These are phyloP conservation scores for Pseudomyrmex flavicornis DNA, from an alignment of 1,140 invertebrate species.

Conservation along the genomic window DNA sequence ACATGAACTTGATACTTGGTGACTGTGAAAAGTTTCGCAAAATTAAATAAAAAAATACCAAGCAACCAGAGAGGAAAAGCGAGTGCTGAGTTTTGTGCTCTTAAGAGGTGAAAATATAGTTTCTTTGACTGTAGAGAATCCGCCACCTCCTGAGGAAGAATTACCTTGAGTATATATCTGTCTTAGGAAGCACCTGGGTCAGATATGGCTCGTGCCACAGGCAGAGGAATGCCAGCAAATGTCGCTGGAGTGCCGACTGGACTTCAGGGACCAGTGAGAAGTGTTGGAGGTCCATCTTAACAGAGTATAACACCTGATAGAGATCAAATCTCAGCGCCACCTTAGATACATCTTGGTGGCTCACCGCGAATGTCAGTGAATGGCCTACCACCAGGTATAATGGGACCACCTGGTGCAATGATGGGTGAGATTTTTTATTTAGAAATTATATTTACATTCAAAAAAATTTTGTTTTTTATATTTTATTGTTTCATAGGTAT, in stretches of 20 bases:
- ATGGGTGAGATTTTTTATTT: constrained; percentile 84
- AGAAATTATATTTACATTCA: background rate
- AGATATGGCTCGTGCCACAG: constrained; percentile 94
- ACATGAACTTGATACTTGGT: constrained; percentile 99
- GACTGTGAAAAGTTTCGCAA: constrained; percentile 98
- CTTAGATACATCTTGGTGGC: constrained; percentile 90
- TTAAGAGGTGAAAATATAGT: constrained; percentile 99
- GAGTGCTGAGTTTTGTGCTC: constrained; percentile 97
- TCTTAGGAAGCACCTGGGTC: constrained; percentile 95
- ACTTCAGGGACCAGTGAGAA: constrained; percentile 95
- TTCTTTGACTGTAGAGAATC: constrained; percentile 98
- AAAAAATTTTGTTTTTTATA: background rate
- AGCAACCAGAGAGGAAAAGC: constrained; percentile 96
- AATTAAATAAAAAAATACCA: constrained; percentile 94
- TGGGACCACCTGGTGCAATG: constrained; percentile 87
- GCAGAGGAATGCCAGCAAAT: constrained; percentile 92
- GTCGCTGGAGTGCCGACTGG: constrained; percentile 90
- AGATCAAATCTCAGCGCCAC: constrained; percentile 91
- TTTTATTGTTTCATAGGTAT: constrained; percentile 80
- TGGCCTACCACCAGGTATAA: constrained; percentile 92
- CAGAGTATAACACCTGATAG: constrained; percentile 95
- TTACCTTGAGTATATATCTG: constrained; percentile 96
- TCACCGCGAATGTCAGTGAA: constrained; percentile 89
- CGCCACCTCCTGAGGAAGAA: constrained; percentile 98
- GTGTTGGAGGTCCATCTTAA: constrained; percentile 96